Base-by-base conservation (phyloP, 2,888 invertebrate genomes). In the Melinaea marsaeus region DNA sequence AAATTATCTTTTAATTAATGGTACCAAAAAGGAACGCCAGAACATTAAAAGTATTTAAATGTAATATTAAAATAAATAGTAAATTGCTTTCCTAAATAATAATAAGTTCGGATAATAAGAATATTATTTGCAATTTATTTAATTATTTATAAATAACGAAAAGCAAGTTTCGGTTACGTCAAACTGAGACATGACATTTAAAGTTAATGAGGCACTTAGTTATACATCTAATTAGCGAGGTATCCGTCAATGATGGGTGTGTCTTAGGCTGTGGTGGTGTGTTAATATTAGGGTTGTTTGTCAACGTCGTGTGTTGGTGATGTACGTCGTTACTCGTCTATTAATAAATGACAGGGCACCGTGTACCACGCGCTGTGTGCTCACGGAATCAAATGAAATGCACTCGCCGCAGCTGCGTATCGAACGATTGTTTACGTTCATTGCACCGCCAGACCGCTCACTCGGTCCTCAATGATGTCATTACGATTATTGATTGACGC, bases 261-360 rank as follows among this genome's bases (percentile, higher is more conserved):
- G 55, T 62, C 46, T 34, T 34, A 37, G 51, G 46, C 56, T 62
- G 65, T 64, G 63, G 60, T 60, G 71, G 74, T 72, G 71, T 78
- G 77, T 75, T 81, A 77, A 80, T 81, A 79, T 78, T 71, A 71
- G 76, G 77, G 80, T 84, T 88, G 86, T 88, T 87, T 86, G 85
- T 86, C 85, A 85, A 84, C 83, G 84, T 83, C 80, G 77, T 74
- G 76, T 79, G 79, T 76, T 83, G 78, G 73, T 77, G 78, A 76
- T 78, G 76, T 78, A 77, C 74, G 69, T 78, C 74, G 77, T 75
- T 75, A 77, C 75, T 75, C 63, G 68, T 77, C 83, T 86, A 86
- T 84, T 81, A 86, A 85, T 88, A 86, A 83, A 79, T 77, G 79
- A 80, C 78, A 76, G 75, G 72, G 73, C 79, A 75, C 74, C 70